Evolutionary conservation across 2,113 vertebrate genomes (phyloP).

Genomic region (Zosterops borbonicus): DNA sequence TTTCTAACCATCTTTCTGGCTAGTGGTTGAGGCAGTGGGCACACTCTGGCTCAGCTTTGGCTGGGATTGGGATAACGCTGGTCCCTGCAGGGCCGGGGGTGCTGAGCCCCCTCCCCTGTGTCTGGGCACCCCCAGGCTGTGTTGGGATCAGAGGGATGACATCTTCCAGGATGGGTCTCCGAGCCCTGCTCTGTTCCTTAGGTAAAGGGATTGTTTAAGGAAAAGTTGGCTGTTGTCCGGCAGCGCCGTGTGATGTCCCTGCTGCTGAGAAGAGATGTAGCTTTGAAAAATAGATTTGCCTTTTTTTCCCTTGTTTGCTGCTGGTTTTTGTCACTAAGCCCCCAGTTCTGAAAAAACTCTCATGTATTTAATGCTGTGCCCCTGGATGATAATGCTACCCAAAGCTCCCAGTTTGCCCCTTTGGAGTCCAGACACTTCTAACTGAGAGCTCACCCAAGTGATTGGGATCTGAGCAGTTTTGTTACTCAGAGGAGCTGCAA

Average conservation of each 20-base stretch:
- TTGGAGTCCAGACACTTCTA: background rate
- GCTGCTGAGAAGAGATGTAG: background rate
- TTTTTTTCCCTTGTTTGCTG: background rate
- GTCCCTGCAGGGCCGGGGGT: rapidly evolving
- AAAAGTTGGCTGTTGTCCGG: background rate
- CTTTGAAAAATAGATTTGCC: background rate
- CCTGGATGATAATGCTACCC: background rate
- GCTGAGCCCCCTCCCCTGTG: background rate
- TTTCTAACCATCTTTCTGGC: background rate
- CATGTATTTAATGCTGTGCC: rapidly evolving
- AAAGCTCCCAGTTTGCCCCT: background rate
- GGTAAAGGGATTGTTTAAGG: background rate
- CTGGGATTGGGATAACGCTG: background rate
- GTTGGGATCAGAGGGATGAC: background rate
- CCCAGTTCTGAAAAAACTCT: background rate
- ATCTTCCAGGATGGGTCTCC: background rate
- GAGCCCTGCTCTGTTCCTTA: background rate
- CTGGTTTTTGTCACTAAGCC: background rate
- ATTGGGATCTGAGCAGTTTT: background rate
- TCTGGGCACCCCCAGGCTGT: rapidly evolving
- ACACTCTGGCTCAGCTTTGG: background rate
- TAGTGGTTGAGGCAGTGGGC: background rate
- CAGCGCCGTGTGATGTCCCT: rapidly evolving
- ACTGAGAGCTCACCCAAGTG: background rate
- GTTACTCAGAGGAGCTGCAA: background rate